A percentile compares a stretch with the other conserved stretches of the same genome.
phyloP scores from a whole-genome alignment of 2,797 vertebrate species.

The Lerista edwardsae region DNA sequence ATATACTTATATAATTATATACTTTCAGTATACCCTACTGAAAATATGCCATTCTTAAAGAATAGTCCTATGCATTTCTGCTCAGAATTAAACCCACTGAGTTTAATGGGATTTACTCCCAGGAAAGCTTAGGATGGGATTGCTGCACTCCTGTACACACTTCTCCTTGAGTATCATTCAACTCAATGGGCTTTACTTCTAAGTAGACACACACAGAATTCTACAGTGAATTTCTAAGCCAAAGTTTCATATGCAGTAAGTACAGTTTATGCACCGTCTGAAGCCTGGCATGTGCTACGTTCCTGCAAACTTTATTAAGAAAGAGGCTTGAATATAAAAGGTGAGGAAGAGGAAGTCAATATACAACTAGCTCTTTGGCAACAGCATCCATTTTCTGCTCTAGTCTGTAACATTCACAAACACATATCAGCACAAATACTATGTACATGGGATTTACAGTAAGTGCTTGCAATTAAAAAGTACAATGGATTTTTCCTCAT shows the following conservation, averaged over 20 bases:
- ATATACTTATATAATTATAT: no score
- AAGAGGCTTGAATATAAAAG: slow-evolving; percentile 5
- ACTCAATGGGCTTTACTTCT: no score
- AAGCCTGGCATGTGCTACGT: background rate
- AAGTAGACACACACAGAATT: no score
- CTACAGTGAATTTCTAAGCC: background rate
- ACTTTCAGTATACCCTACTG: background rate
- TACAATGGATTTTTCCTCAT: slow-evolving; percentile 35
- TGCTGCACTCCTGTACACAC: no score
- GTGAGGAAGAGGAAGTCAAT: background rate
- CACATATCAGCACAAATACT: slow-evolving; percentile 33
- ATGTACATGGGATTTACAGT: slow-evolving; percentile 21
- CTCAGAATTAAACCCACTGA: background rate
- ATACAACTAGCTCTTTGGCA: slow-evolving; percentile 9
- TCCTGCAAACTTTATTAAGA: slow-evolving; percentile 15
- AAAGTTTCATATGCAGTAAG: background rate
- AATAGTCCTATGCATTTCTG: background rate
- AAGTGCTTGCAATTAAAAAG: slow-evolving; percentile 29
- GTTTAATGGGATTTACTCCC: background rate
- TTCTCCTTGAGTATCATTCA: no score
- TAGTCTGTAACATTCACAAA: slow-evolving; percentile 31
- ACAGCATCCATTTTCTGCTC: slow-evolving; percentile 8
- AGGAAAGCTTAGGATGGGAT: no score
- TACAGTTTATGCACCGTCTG: background rate
- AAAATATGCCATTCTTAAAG: background rate